Evolutionary conservation across 2,797 vertebrate species (phyloP).

Genomic region (Alectoris magna): DNA sequence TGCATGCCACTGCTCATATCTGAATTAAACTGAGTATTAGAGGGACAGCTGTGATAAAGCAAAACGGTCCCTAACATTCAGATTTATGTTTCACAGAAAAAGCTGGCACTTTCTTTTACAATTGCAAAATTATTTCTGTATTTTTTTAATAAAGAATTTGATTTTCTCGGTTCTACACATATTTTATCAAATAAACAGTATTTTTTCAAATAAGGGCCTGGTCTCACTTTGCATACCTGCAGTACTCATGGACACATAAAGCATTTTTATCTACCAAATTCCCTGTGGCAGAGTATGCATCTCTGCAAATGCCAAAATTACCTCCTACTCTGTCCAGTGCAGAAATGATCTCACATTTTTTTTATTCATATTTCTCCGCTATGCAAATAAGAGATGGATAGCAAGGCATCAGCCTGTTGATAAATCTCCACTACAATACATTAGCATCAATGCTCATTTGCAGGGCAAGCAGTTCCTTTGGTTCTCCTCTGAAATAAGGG

Average conservation of each 20-base stretch:
- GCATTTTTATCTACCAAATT: neutral
- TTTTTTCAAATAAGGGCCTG: constrained; percentile 59
- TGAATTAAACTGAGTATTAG: constrained; percentile 60
- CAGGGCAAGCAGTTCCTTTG: constrained; percentile 30
- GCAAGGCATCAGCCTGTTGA: constrained; percentile 4
- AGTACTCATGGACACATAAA: neutral
- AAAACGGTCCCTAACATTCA: constrained; percentile 49
- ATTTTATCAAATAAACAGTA: constrained; percentile 73
- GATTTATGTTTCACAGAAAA: constrained; percentile 64
- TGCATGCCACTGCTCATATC: constrained; percentile 61
- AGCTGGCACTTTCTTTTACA: constrained; percentile 68
- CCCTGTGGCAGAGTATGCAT: constrained; percentile 7
- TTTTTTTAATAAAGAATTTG: constrained; percentile 75
- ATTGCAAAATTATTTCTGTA: constrained; percentile 70
- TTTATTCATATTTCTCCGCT: constrained; percentile 40
- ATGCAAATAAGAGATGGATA: constrained; percentile 35
- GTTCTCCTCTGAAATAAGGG: constrained; percentile 29
- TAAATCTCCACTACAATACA: constrained; percentile 35
- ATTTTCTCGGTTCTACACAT: constrained; percentile 64
- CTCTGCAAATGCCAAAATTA: constrained; percentile 13
- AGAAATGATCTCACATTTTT: constrained; percentile 20
- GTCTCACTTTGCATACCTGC: neutral
- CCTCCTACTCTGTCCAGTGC: neutral
- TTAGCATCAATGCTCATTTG: constrained; percentile 20
- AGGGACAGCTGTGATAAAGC: constrained; percentile 27